Evolutionary conservation across 64 coral and sea anemone genomes (phyloP).

Genomic region (Montipora cactus): DNA sequence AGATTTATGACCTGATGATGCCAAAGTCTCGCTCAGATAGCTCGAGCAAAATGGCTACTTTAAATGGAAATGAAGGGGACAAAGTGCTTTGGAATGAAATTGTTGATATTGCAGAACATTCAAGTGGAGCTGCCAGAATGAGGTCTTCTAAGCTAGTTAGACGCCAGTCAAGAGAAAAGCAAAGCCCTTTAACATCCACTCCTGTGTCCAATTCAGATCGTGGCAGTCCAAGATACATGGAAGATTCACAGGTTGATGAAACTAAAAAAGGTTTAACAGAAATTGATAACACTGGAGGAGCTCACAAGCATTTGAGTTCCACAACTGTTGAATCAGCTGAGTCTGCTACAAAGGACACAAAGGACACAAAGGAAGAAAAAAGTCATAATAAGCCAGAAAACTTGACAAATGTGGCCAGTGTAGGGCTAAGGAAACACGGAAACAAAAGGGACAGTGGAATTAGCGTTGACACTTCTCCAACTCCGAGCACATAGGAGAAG

Average conservation of each 20-base stretch:
- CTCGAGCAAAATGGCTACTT: not conserved
- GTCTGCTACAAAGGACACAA: not conserved
- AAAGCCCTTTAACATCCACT: conserved; percentile 63
- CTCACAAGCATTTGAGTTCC: not conserved
- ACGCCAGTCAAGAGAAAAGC: not conserved
- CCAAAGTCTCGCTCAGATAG: not conserved
- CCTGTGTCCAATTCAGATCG: conserved; percentile 48
- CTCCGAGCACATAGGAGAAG: conserved; percentile 17
- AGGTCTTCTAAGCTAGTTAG: conserved; percentile 8
- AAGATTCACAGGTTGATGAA: not conserved
- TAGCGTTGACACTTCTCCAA: conserved; percentile 66
- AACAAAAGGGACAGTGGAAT: conserved; percentile 89
- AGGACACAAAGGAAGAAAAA: not conserved
- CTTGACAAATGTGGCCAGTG: not conserved
- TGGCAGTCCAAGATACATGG: not conserved
- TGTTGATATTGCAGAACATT: conserved; percentile 63
- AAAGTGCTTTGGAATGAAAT: conserved; percentile 37
- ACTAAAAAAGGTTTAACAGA: not conserved
- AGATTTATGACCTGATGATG: conserved; percentile 12
- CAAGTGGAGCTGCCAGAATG: conserved; percentile 29
- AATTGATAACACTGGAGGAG: not conserved
- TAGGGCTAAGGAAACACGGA: conserved; percentile 1
- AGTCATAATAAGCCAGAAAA: not conserved
- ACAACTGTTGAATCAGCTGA: not conserved
- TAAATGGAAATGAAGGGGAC: conserved; percentile 11